Evolutionary conservation across 2,797 vertebrate genomes (phyloP), one percentile per base, ranked within the genome.

Genomic region (Leontocebus nigricollis): DNA sequence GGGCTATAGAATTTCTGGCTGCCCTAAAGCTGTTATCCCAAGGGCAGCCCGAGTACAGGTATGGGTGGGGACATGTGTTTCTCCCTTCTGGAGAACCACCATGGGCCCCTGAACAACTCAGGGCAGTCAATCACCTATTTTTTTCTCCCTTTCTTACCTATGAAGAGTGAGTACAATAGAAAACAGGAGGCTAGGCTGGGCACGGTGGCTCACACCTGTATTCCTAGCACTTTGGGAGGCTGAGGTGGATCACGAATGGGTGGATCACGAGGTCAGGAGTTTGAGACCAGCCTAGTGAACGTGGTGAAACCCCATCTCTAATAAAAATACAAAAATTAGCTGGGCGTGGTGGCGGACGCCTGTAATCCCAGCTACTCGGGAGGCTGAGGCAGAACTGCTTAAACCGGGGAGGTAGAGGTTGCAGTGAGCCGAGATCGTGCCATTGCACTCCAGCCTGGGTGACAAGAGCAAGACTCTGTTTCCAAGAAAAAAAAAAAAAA

Each of bases 1-100:
- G 19, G 70, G 44, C 61, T 90, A 44, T 88, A 81, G 88, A 88
- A 90, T 27, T 81, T 86, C 85, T 33, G 50, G 67, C 72, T 97
- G 55, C 46, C 67, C 33, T 20, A 13, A n/a, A 64, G 15, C 33
- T 73, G 30, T 46, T 41, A 96, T 82, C 76, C 52, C 76, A 88
- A 73, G 22, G 84, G 81, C 39, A 77, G 89, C 52, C 72, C 9
- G 5, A 44, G 39, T 36, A 75, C 0, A 82, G 36, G 70, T 8
- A 27, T 10, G 10, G 33, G 11, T 72, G 39, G n/a, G 75, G n/a
- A 92, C 39, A 39, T 5, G 2, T 8, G 86, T 24, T 39, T 76
- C 52, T 91, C 36, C 64, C 90, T 13, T 89, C 52, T 83, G 67
- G 61, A 96, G 76, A 76, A 76, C 24, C 30, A 61, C 79, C 33